Evolutionary conservation across 2,797 vertebrate genomes (phyloP), one percentile per base, ranked within the genome.

Genomic region (Ptychadena robeensis): DNA sequence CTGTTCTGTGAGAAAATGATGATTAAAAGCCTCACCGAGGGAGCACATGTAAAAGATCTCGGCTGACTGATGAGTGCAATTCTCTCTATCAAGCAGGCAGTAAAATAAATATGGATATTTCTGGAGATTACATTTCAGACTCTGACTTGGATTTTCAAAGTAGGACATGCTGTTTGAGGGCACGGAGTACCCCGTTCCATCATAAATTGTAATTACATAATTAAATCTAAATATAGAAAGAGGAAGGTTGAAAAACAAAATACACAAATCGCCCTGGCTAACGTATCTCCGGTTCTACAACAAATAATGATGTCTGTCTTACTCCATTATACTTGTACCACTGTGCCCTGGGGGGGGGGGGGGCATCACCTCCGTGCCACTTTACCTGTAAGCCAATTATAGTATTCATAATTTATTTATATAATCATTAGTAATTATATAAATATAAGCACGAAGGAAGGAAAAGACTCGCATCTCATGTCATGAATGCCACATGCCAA

Each of bases 1-100:
- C 78, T 76, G 83, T 73, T 76, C 73, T 34, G 48, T 70, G 31
- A 81, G 78, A 85, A 81, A 85, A 76, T 81, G 72, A 85, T 85
- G 83, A 85, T 81, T 85, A 85, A 85, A 85, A 81, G 83, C 57
- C 38, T 71, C 78, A 63, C 77, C 77, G 25, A 80, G 82, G 77
- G 82, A 84, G 70, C 30, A 34, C 78, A 85, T 85, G 77, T 81
- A 76, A 81, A 81, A 85, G 66, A 80, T 71, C 38, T 35, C 2
- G 31, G 11, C 37, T 64, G 71, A 75, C 57, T 35, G 37, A 80
- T 22, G n/a, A 59, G 4, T 38, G 25, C 65, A 71, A 38, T 65
- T 37, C 18, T 11, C 66, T 80, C 63, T 48, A 63, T 74, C 25
- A 40, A 35, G 22, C 57, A 65, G 65, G 12, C 66, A 61, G 34